phyloP scores from a whole-genome alignment of 2,113 vertebrate species.

The Tychaedon coryphoeus region DNA sequence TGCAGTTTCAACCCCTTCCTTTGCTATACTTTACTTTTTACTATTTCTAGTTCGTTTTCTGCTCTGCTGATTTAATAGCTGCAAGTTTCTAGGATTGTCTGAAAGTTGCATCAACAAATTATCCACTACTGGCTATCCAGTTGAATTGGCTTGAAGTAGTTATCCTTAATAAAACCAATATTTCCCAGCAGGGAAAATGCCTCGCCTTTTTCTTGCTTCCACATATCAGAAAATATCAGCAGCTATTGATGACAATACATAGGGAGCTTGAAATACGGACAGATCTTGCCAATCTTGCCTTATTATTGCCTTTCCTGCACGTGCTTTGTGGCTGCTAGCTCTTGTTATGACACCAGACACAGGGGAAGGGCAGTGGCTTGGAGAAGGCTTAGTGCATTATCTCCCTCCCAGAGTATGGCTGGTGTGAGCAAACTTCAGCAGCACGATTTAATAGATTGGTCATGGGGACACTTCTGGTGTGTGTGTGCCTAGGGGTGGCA shows the following conservation, averaged over 20 bases:
- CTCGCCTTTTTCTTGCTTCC: not conserved
- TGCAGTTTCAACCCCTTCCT: slow-evolving; percentile 42
- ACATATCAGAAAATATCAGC: not conserved
- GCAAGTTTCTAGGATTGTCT: slow-evolving; percentile 8
- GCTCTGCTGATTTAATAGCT: slow-evolving; percentile 64
- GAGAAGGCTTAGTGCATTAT: not conserved
- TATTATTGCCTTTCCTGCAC: fast-evolving
- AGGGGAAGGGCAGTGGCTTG: not conserved
- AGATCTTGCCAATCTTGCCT: not conserved
- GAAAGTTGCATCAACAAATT: not conserved
- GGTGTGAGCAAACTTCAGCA: not conserved
- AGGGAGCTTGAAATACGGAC: not conserved
- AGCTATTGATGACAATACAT: not conserved
- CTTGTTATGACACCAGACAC: not conserved
- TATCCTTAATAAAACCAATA: not conserved
- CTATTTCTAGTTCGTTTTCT: slow-evolving; percentile 64
- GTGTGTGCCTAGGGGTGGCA: not conserved
- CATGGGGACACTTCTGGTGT: not conserved
- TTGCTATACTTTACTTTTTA: slow-evolving; percentile 10
- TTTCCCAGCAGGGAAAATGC: not conserved
- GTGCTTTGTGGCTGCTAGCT: not conserved
- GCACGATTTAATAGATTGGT: not conserved
- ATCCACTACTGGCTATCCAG: not conserved
- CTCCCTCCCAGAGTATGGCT: not conserved
- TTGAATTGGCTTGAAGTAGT: not conserved